A percentile compares a stretch with the other conserved stretches of the same genome.
Conservation (phyloP, 2,113 vertebrate species). For the Trematomus loennbergii region DNA sequence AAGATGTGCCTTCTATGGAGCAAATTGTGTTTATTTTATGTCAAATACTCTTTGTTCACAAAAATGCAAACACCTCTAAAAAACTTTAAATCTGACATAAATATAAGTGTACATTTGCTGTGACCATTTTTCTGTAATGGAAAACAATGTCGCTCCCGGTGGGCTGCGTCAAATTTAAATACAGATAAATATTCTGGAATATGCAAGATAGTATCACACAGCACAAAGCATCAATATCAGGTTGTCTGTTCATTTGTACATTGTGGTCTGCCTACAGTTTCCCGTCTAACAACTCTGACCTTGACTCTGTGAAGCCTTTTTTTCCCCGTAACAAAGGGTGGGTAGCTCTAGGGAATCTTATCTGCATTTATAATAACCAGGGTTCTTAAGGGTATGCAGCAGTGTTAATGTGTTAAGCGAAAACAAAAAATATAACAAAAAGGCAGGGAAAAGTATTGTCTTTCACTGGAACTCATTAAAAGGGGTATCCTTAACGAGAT, state of each 20-base stretch:
- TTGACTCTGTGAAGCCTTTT: conserved; percentile 34
- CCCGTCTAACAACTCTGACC: conserved; percentile 37
- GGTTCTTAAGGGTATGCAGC: background rate
- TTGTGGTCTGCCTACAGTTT: conserved; percentile 80
- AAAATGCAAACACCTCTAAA: background rate
- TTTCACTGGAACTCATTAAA: no score
- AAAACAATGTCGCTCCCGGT: background rate
- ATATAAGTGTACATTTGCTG: no score
- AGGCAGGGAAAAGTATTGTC: no score
- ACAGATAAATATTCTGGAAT: background rate
- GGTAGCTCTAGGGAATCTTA: background rate
- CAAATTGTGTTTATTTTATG: background rate
- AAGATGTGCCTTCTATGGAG: background rate
- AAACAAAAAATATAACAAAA: no score
- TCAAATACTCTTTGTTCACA: background rate
- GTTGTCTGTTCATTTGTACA: conserved; percentile 58
- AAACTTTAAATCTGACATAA: no score
- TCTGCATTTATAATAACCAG: background rate
- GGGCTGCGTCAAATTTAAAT: background rate
- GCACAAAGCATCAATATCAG: conserved; percentile 31
- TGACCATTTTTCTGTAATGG: no score
- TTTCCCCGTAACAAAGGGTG: background rate
- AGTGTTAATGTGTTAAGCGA: no score
- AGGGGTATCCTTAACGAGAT: no score
- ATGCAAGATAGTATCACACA: no score